Base-by-base conservation (phyloP, 2,113 vertebrate genomes). In the Callipepla squamata region DNA sequence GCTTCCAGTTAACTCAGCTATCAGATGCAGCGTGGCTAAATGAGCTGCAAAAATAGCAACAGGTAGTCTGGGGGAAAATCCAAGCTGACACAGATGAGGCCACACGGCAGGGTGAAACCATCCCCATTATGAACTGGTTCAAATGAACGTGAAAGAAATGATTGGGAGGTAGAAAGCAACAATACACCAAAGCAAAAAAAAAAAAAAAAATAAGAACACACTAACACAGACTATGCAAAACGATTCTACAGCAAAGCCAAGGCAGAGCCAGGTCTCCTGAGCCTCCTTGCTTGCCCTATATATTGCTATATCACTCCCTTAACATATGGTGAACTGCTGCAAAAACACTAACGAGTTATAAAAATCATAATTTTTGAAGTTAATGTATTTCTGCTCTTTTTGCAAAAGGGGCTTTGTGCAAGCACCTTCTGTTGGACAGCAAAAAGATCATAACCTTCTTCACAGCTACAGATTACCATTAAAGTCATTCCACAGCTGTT, bases 381-480 rank as follows among this genome's bases (percentile, higher is more conserved):
- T 19, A 68, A 26, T 1, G 22, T 2, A 6, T 34, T 44, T 40
- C 66, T 92, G 80, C 26, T 1, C 45, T 72, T 22, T 15, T 22
- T 13, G 34, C 62, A 53, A 20, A 65, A 28, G 48, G 36, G 10
- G 16, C n/a, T 94, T 16, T n/a, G 53, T 15, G n/a, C 66, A 69
- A 67, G 32, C 8, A 17, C 76, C 66, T 69, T 30, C 55, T 73
- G 57, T 4, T 1, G 40, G 67, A 74, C 62, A 58, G 78, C 74
- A 61, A 70, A 7, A 36, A 25, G 18, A 62, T 4, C 2, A 0
- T 2, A 1, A 21, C 11, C 0, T 34, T 26, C 15, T 8, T 18
- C 58, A 11, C 38, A 26, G 67, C 67, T 30, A 77, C 74, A 3
- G 3, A 44, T 20, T 4, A 2, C 18, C 21, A 0, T 4, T 7